Percentiles rank a stretch among this genome's conserved stretches.
These are phyloP conservation scores for Lasioglossum vierecki DNA, from an alignment of 2,888 invertebrate species.

Conservation along the genomic window DNA sequence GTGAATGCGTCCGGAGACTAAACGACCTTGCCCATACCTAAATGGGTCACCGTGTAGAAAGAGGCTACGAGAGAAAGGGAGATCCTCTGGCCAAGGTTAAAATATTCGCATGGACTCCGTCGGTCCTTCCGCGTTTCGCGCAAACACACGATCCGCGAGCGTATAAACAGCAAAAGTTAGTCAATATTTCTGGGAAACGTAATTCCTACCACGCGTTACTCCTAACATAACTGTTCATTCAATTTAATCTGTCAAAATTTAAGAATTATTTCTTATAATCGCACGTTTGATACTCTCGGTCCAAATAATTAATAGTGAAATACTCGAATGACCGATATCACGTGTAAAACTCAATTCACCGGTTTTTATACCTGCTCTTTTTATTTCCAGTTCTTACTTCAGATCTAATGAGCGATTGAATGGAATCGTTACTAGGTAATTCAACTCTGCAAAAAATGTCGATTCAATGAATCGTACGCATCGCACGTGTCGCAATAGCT, in stretches of 20 bases:
- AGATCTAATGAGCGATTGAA: not conserved
- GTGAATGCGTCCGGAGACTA: slow-evolving; percentile 47
- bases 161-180: not conserved
- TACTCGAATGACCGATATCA: not conserved
- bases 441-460: not conserved
- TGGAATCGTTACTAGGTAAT: not conserved
- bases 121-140: slow-evolving; percentile 46
- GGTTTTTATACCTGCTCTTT: not conserved
- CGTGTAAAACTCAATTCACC: not conserved
- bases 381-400: not conserved
- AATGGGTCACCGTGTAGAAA: slow-evolving; percentile 60
- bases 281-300: accelerated
- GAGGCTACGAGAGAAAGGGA: slow-evolving; percentile 62
- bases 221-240: not conserved
- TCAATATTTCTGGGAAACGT: not conserved
- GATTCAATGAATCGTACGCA: not conserved
- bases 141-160: not conserved
- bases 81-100: slow-evolving; percentile 54
- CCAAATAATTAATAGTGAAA: not conserved
- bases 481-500: not conserved
- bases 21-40: slow-evolving; percentile 61
- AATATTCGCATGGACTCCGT: slow-evolving; percentile 38
- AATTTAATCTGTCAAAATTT: not conserved
- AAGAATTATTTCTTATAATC: not conserved
- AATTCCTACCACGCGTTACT: not conserved